Conservation (phyloP, 2,888 invertebrate genomes). For the Mesorhabditis sp. region DNA sequence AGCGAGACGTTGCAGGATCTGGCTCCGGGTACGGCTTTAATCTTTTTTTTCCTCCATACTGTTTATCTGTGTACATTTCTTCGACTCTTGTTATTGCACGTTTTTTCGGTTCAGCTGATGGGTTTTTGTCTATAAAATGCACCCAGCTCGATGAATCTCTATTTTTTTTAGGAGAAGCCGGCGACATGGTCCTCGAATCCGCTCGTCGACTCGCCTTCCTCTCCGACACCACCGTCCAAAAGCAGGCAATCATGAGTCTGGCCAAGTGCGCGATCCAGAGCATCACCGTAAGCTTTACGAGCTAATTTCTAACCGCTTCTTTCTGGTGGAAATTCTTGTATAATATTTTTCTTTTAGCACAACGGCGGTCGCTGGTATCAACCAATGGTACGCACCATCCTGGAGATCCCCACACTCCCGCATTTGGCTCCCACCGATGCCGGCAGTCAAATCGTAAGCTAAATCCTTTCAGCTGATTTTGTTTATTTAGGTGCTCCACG, state of each 20-base stretch:
- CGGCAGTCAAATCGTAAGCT: conserved; percentile 22
- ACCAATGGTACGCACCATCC: conserved; percentile 24
- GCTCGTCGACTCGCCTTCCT: conserved; percentile 26
- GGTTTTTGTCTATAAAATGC: background rate
- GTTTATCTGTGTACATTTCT: too few relatives aligned
- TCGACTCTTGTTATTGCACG: too few relatives aligned
- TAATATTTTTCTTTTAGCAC: background rate
- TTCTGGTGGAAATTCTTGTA: background rate
- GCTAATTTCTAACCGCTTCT: too few relatives aligned
- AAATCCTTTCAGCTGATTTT: background rate
- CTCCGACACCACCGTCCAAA: conserved; percentile 32
- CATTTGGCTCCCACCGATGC: conserved; percentile 38
- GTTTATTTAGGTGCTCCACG: conserved; percentile 1
- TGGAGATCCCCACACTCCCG: conserved; percentile 30
- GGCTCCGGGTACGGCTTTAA: conserved; percentile 3
- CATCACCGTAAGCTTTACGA: background rate
- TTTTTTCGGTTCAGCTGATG: too few relatives aligned
- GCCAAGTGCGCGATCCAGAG: conserved; percentile 15
- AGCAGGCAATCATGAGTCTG: conserved; percentile 27
- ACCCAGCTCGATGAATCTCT: background rate
- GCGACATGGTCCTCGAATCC: conserved; percentile 30
- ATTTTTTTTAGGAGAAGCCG: conserved; percentile 6
- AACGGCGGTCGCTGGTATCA: conserved; percentile 20
- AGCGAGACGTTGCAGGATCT: conserved; percentile 25
- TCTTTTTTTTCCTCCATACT: background rate